These are phyloP conservation scores for Eupithecia tripunctaria DNA, from an alignment of 2,888 invertebrate species.

Conservation along the genomic window DNA sequence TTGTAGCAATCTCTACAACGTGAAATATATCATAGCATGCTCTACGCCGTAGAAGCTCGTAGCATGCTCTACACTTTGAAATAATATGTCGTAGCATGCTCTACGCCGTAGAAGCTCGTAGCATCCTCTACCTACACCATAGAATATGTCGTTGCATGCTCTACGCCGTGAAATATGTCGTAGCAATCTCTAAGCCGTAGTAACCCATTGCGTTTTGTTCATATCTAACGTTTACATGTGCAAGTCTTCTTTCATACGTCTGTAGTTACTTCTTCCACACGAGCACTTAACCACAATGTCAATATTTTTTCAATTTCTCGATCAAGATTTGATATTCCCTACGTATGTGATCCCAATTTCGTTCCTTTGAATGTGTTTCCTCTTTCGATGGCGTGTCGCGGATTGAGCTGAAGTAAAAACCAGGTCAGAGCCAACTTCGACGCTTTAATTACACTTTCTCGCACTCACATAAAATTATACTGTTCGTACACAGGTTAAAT, in stretches of 20 bases:
- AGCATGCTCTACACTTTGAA: neutral
- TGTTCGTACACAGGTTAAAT: neutral
- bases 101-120: conserved; percentile 8
- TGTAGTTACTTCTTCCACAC: neutral
- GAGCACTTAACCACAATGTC: neutral
- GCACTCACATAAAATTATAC: neutral
- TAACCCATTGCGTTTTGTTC: neutral
- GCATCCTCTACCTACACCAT: neutral
- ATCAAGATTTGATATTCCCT: neutral
- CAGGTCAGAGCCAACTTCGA: neutral
- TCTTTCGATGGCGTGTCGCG: neutral
- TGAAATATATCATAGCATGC: neutral
- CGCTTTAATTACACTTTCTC: neutral
- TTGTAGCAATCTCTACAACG: neutral
- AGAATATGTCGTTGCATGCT: neutral
- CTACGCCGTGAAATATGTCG: neutral
- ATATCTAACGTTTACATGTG: neutral
- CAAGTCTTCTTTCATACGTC: neutral
- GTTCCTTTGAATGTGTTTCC: conserved; percentile 4
- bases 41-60: conserved; percentile 11
- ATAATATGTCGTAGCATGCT: neutral
- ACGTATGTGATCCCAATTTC: neutral
- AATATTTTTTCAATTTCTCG: neutral
- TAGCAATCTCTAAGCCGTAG: conserved; percentile 5
- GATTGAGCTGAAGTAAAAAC: neutral